A percentile compares a stretch with the other conserved stretches of the same genome.
Conservation (phyloP, 2,888 invertebrate species). For the Luffia ferchaultella region DNA sequence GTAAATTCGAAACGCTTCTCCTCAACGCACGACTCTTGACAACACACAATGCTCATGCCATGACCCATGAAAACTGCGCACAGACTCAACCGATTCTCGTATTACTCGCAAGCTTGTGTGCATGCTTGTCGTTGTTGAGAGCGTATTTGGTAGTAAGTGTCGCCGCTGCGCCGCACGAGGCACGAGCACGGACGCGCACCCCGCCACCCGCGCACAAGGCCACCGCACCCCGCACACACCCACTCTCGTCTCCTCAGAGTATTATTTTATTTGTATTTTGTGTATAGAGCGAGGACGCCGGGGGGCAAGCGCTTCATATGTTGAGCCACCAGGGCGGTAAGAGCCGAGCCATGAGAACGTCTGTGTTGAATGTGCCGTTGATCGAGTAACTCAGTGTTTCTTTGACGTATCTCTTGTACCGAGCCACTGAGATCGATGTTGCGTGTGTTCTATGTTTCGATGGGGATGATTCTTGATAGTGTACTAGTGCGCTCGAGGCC, state of each 20-base stretch:
- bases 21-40: slow-evolving; percentile 66
- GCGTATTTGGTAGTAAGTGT: slow-evolving; percentile 45
- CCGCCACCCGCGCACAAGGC: slow-evolving; percentile 17
- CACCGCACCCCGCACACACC: slow-evolving; percentile 48
- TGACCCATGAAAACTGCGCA: slow-evolving; percentile 64
- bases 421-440: slow-evolving; percentile 64
- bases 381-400: slow-evolving; percentile 59
- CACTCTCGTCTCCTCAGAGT: slow-evolving; percentile 61
- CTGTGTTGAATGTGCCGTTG: slow-evolving; percentile 66
- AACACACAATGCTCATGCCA: slow-evolving; percentile 64
- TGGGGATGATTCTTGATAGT: slow-evolving; percentile 61
- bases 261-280: slow-evolving; percentile 67
- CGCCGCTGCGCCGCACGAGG: slow-evolving; percentile 20
- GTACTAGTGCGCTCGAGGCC: slow-evolving; percentile 66
- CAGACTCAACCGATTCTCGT: slow-evolving; percentile 63
- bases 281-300: slow-evolving; percentile 92
- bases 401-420: slow-evolving; percentile 65
- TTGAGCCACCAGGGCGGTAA: slow-evolving; percentile 96
- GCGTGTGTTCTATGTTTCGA: slow-evolving; percentile 63
- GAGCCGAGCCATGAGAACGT: slow-evolving; percentile 68
- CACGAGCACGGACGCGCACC: slow-evolving; percentile 17
- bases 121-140: slow-evolving; percentile 61
- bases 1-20: slow-evolving; percentile 68
- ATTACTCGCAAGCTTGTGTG: slow-evolving; percentile 65
- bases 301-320: slow-evolving; percentile 88